Conservation (phyloP, 1,140 invertebrate genomes). For the Psix sp. region DNA sequence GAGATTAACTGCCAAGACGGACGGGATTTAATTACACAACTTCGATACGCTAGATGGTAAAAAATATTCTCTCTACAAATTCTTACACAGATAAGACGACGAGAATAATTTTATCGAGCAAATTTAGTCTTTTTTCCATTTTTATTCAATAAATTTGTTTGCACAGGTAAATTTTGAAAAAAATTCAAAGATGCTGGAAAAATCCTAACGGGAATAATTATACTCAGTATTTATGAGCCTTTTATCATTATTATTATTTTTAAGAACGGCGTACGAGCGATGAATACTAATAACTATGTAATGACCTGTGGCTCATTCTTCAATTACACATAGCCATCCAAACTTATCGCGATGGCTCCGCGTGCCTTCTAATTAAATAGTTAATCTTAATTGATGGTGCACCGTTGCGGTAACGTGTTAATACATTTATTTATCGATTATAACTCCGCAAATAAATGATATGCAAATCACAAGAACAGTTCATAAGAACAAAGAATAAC, state of each 20-base stretch:
- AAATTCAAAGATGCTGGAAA: not conserved
- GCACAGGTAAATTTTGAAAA: too few species aligned
- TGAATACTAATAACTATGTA: slow-evolving; percentile 56
- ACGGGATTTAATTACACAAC: slow-evolving; percentile 26
- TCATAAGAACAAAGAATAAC: too few species aligned
- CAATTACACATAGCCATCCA: slow-evolving; percentile 39
- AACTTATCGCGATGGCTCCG: slow-evolving; percentile 41
- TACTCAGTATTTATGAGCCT: not conserved
- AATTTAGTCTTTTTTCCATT: too few species aligned
- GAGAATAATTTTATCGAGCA: too few species aligned
- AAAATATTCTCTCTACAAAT: not conserved
- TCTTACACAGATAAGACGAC: not conserved
- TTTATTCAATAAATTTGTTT: too few species aligned
- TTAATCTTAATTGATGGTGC: slow-evolving; percentile 52
- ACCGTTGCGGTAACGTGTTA: slow-evolving; percentile 48
- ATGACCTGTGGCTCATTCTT: slow-evolving; percentile 48
- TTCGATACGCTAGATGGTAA: not conserved
- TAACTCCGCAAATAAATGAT: too few species aligned
- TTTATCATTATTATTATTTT: slow-evolving; percentile 3
- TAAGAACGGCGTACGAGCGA: slow-evolving; percentile 12
- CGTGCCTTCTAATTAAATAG: slow-evolving; percentile 56
- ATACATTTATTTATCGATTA: slow-evolving; percentile 49
- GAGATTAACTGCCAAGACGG: slow-evolving; percentile 24
- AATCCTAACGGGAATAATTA: slow-evolving; percentile 2
- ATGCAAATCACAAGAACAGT: too few species aligned